These are phyloP conservation scores for Adelphocoris suturalis DNA, from an alignment of 2,888 invertebrate species.

Conservation along the genomic window DNA sequence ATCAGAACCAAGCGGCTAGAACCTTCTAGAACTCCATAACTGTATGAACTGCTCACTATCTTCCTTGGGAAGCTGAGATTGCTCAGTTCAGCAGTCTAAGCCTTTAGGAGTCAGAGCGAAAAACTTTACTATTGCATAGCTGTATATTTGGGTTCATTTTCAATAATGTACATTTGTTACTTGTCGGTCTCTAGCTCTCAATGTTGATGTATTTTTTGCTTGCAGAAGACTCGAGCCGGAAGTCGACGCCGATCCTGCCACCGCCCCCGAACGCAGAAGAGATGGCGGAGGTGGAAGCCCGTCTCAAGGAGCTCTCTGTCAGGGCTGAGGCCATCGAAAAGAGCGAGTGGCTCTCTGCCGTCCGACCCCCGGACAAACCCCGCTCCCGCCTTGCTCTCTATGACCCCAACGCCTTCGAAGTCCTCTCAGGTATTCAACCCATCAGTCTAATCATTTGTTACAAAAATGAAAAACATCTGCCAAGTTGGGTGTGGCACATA, in stretches of 20 bases:
- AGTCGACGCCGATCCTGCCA: constrained; percentile 60
- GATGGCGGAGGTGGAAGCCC: constrained; percentile 69
- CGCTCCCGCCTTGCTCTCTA: constrained; percentile 62
- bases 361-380: constrained; percentile 28
- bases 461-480: too few relatives aligned
- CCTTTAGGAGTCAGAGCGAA: too few relatives aligned
- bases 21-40: too few relatives aligned
- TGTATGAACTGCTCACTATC: too few relatives aligned
- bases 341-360: constrained; percentile 52
- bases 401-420: constrained; percentile 52
- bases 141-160: too few relatives aligned
- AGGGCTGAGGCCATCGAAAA: constrained; percentile 64
- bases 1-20: too few relatives aligned
- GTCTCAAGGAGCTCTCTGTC: constrained; percentile 59
- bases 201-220: neutral
- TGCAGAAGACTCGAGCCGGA: constrained; percentile 62
- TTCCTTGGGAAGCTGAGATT: too few relatives aligned
- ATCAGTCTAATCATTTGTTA: neutral
- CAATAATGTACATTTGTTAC: too few relatives aligned
- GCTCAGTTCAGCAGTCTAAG: too few relatives aligned
- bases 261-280: constrained; percentile 50
- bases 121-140: too few relatives aligned
- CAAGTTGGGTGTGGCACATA: too few relatives aligned
- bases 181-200: too few relatives aligned
- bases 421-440: constrained; percentile 11